Base-by-base conservation (phyloP, 2,888 invertebrate genomes). In the Allolobophora icterica region DNA sequence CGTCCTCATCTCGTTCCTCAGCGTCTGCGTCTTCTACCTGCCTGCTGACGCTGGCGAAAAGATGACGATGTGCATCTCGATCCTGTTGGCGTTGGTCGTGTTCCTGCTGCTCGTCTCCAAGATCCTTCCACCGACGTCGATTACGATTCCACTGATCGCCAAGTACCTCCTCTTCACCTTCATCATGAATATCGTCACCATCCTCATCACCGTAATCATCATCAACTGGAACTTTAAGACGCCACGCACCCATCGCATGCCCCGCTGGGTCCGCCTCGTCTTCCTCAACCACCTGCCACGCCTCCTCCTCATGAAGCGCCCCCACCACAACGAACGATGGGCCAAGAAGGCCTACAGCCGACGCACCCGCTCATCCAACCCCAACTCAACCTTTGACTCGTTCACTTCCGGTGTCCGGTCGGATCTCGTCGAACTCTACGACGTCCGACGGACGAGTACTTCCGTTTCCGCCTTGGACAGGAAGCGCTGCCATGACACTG, bases 41-140 rank as follows among this genome's bases (percentile, higher is more conserved):
- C 99, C 99, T 42, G 99, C 99, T 42, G 99, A 99, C 96, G 99
- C 99, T 91, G 99, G 99, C 96, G 99, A 99, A 96, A 99, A 99
- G 94, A 96, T 96, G 92, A 96, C 96, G 4, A 93, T 96, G 90
- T 99, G 99, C 94, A 99, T 99, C 95, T 99, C 99, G 95, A 99
- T 99, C 97, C 96, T 99, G 94, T 97, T 99, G 95, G 99, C 99
- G 96, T 97, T 99, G 96, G 99, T 99, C 96, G 99, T 99, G 42
- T 91, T 91, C 96, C 96, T 99, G 95, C 96, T 99, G 95, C 97
- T 99, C 94, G 99, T 99, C 93, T 99, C 99, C 93, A 99, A 99
- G 96, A 99, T 99, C 96, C 97, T 99, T 94, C 99, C 99, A 92
- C 99, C 99, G 91, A 99, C 99, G 1, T 99, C 99, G 91, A 97